A percentile compares a stretch with the other conserved stretches of the same genome.
phyloP scores from a whole-genome alignment of 2,797 vertebrate species.

The Natrix natrix region DNA sequence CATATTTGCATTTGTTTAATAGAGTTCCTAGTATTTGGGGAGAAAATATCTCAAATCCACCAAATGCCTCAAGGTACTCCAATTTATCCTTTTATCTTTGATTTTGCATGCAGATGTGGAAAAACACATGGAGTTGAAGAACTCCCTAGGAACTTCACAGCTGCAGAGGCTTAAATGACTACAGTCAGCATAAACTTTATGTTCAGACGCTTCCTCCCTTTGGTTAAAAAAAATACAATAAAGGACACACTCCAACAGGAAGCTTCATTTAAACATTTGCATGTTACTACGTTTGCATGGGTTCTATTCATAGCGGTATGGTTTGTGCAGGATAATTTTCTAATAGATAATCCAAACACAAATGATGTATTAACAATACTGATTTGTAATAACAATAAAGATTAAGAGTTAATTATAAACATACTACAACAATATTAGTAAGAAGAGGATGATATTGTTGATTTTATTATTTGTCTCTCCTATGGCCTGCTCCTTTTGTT shows the following conservation, averaged over 20 bases:
- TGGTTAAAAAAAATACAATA: constrained; percentile 24
- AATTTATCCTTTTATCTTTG: constrained; percentile 53
- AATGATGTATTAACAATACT: background rate
- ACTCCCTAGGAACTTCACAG: constrained; percentile 59
- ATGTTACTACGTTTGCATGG: too few relatives aligned
- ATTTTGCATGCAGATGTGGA: constrained; percentile 66
- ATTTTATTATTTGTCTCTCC: background rate
- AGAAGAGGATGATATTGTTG: background rate
- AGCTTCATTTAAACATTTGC: background rate
- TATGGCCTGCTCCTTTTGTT: background rate
- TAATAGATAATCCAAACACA: background rate
- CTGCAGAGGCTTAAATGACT: constrained; percentile 60
- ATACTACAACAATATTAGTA: background rate
- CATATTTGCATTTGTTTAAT: constrained; percentile 42
- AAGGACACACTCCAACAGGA: constrained; percentile 5
- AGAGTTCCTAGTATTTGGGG: constrained; percentile 37
- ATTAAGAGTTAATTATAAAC: background rate
- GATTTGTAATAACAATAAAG: background rate
- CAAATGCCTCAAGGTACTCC: constrained; percentile 39
- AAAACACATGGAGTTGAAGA: constrained; percentile 55
- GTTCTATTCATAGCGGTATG: background rate
- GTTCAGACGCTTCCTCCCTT: constrained; percentile 55
- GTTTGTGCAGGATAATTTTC: background rate
- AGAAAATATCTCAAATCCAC: constrained; percentile 54
- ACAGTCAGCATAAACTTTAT: constrained; percentile 57